phyloP scores from a whole-genome alignment of 2,888 invertebrate species.

The Lasius platythorax region DNA sequence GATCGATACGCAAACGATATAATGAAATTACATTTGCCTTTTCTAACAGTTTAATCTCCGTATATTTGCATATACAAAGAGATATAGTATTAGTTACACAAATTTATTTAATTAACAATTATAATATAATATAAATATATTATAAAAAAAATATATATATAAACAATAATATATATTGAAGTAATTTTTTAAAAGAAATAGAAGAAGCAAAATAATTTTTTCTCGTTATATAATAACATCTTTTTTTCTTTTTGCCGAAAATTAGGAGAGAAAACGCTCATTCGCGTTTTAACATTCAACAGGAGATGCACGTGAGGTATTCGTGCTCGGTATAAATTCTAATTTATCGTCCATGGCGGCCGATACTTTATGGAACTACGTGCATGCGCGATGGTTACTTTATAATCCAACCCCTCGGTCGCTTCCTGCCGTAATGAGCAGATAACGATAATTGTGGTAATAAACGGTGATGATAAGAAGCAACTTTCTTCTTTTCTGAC shows the following conservation, averaged over 20 bases:
- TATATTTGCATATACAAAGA: background rate
- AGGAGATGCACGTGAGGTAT: conserved; percentile 36
- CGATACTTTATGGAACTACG: conserved; percentile 51
- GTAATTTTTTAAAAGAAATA: background rate
- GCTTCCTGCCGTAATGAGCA: conserved; percentile 46
- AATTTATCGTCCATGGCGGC: conserved; percentile 47
- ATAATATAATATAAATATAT: background rate
- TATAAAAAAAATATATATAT: background rate
- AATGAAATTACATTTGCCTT: conserved; percentile 9
- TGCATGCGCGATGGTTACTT: conserved; percentile 42
- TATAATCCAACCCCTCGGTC: conserved; percentile 45
- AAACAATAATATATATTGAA: background rate
- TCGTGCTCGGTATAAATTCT: conserved; percentile 50
- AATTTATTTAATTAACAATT: conserved; percentile 6
- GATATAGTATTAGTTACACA: background rate
- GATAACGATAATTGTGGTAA: conserved; percentile 51
- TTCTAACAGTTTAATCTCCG: background rate
- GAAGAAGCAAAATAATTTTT: background rate
- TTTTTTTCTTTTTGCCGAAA: background rate
- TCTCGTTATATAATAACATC: background rate
- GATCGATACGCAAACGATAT: background rate
- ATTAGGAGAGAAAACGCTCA: background rate
- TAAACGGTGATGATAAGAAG: conserved; percentile 38
- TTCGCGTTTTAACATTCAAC: conserved; percentile 41
- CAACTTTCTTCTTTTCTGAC: conserved; percentile 21